Conservation (phyloP, 2,797 vertebrate species). For the Cryptoblepharus egeriae region DNA sequence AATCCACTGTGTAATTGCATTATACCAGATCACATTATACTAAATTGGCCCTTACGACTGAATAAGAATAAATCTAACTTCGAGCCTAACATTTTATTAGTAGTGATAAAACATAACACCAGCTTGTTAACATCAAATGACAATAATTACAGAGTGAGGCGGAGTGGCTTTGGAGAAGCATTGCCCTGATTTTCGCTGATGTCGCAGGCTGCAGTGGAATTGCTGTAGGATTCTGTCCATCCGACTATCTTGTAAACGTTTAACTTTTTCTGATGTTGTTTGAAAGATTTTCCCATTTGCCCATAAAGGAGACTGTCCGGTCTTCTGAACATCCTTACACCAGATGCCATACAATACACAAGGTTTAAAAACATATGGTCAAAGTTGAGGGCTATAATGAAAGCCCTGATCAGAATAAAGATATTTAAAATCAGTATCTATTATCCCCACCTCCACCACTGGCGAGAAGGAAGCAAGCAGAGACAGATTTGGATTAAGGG, state of each 20-base stretch:
- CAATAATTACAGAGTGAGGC: too few species aligned
- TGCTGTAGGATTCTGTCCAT: not conserved
- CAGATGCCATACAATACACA: not conserved
- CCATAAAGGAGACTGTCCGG: not conserved
- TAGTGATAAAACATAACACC: too few species aligned
- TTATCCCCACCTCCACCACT: too few species aligned
- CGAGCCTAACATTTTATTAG: too few species aligned
- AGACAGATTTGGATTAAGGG: too few species aligned
- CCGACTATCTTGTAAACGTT: not conserved
- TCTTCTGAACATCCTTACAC: not conserved
- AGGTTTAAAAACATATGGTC: not conserved
- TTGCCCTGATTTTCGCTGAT: not conserved
- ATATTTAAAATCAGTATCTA: not conserved
- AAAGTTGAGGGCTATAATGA: not conserved
- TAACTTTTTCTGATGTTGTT: not conserved
- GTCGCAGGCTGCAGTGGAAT: not conserved
- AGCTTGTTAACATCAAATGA: too few species aligned
- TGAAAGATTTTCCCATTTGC: not conserved
- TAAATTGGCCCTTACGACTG: too few species aligned
- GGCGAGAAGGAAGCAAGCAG: too few species aligned
- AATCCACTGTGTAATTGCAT: too few species aligned
- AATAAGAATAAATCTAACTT: too few species aligned
- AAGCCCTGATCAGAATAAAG: not conserved
- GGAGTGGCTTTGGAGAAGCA: too few species aligned
- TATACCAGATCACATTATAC: too few species aligned